Evolutionary conservation across 2,888 invertebrate species (phyloP).

Genomic region (Meteorus colon): DNA sequence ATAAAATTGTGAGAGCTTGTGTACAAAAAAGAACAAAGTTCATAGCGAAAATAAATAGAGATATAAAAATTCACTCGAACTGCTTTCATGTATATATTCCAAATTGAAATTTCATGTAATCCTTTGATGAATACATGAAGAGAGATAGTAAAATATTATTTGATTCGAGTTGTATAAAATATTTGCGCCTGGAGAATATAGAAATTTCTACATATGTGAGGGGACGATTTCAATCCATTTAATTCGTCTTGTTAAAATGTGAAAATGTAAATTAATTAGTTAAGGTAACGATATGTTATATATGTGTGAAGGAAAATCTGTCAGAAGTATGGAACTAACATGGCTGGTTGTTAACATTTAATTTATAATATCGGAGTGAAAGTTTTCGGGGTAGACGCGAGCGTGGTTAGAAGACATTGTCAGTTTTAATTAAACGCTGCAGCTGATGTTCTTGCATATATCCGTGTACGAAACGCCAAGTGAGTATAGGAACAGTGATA

Average conservation of each 20-base stretch:
- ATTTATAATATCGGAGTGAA: slow-evolving; percentile 49
- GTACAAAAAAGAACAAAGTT: neutral
- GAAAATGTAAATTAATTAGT: slow-evolving; percentile 61
- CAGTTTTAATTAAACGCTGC: slow-evolving; percentile 54
- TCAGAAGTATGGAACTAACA: slow-evolving; percentile 25
- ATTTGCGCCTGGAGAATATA: neutral
- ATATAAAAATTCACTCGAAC: neutral
- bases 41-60: neutral
- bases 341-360: slow-evolving; percentile 47
- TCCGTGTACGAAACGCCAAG: slow-evolving; percentile 43
- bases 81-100: no score
- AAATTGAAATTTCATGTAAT: neutral
- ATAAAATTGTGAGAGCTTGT: no score
- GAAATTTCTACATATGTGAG: neutral
- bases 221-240: slow-evolving; percentile 3
- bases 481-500: slow-evolving; percentile 31
- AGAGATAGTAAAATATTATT: neutral
- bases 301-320: slow-evolving; percentile 4
- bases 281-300: slow-evolving; percentile 24
- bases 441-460: slow-evolving; percentile 47
- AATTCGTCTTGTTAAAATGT: neutral
- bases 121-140: neutral
- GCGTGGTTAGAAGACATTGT: slow-evolving; percentile 41
- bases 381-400: slow-evolving; percentile 44
- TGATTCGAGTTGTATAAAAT: neutral